phyloP scores from a whole-genome alignment of 2,888 invertebrate species.

The Xanthorhoe spadicearia region DNA sequence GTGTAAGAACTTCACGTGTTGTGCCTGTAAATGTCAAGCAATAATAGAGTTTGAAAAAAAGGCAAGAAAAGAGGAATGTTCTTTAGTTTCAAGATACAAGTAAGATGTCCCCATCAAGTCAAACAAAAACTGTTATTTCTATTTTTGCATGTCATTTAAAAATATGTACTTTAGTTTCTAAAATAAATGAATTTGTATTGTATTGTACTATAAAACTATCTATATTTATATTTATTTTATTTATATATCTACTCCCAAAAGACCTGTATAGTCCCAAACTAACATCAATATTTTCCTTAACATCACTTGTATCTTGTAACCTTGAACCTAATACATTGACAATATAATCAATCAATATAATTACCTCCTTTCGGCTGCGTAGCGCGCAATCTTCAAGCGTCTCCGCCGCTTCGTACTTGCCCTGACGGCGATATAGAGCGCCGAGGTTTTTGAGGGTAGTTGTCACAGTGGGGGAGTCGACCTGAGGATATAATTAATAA shows the following conservation, averaged over 20 bases:
- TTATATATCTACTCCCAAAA: too few species aligned
- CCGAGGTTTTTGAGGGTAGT: constrained; percentile 99
- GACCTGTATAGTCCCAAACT: too few species aligned
- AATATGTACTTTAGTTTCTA: too few species aligned
- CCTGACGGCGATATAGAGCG: constrained; percentile 98
- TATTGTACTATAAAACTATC: too few species aligned
- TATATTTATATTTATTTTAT: too few species aligned
- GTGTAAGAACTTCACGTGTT: not conserved
- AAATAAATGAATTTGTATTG: too few species aligned
- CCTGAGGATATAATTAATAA: constrained; percentile 75
- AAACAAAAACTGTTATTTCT: too few species aligned
- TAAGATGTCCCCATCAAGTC: not conserved
- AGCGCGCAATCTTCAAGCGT: constrained; percentile 99
- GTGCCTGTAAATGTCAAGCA: not conserved
- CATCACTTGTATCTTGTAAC: not conserved
- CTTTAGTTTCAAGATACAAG: not conserved
- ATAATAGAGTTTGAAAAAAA: not conserved
- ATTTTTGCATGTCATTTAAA: too few species aligned
- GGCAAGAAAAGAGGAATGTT: not conserved
- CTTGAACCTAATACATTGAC: not conserved
- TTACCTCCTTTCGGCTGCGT: constrained; percentile 97
- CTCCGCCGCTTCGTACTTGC: constrained; percentile 99
- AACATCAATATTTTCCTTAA: too few species aligned
- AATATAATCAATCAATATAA: not conserved
- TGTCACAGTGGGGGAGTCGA: constrained; percentile 98